phyloP scores from a whole-genome alignment of 2,888 invertebrate species.

The Stenotaenia linearis region DNA sequence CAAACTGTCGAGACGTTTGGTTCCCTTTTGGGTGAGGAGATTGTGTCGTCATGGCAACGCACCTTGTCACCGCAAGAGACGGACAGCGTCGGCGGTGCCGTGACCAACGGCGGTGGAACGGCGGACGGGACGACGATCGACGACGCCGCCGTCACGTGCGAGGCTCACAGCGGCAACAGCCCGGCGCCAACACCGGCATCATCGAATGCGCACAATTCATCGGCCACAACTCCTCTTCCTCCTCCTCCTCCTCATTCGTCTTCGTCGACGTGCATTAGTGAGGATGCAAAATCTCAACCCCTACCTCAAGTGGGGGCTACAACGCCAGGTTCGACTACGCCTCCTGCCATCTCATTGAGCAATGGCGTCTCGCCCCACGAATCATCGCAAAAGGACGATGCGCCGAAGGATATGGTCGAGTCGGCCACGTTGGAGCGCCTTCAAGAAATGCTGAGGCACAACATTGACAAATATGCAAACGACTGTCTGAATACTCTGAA shows the following conservation, averaged over 20 bases:
- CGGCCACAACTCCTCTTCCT: slow-evolving; percentile 28
- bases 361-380: slow-evolving; percentile 28
- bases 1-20: slow-evolving; percentile 48
- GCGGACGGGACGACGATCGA: not conserved
- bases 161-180: slow-evolving; percentile 33
- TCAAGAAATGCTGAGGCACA: slow-evolving; percentile 88
- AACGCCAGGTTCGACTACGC: slow-evolving; percentile 13
- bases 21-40: slow-evolving; percentile 66
- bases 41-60: slow-evolving; percentile 72
- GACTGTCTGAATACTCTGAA: slow-evolving; percentile 92
- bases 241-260: slow-evolving; percentile 23
- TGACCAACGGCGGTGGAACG: slow-evolving; percentile 21
- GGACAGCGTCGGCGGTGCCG: slow-evolving; percentile 21
- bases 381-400: slow-evolving; percentile 57
- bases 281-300: slow-evolving; percentile 13
- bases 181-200: slow-evolving; percentile 33
- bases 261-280: not conserved
- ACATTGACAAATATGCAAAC: slow-evolving; percentile 92
- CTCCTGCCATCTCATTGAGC: not conserved
- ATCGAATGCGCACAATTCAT: slow-evolving; percentile 32
- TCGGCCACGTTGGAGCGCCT: slow-evolving; percentile 57
- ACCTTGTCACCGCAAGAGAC: slow-evolving; percentile 49
- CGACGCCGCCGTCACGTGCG: slow-evolving; percentile 21
- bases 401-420: slow-evolving; percentile 86
- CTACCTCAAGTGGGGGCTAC: not conserved